phyloP scores from a whole-genome alignment of 2,797 vertebrate species.

The Periophthalmus magnuspinnatus region DNA sequence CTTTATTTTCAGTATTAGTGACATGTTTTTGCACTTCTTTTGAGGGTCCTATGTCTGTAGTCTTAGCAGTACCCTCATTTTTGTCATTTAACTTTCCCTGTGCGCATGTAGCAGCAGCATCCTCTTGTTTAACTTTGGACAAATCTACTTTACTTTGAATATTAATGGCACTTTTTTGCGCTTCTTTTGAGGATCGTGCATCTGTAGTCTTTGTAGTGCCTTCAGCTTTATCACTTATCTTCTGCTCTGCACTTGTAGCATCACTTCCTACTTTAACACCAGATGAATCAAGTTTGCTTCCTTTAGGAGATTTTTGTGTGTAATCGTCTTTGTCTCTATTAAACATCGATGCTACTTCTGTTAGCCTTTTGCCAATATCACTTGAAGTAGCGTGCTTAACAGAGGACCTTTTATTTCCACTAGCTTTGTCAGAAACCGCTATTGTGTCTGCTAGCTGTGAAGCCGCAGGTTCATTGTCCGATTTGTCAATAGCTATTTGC shows the following conservation, averaged over 20 bases:
- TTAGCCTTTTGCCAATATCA: not conserved
- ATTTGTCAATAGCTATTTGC: not conserved
- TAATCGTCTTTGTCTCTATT: not conserved
- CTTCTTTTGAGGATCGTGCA: not conserved
- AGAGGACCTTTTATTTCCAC: not conserved
- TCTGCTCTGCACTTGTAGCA: not conserved
- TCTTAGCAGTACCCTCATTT: too few species aligned
- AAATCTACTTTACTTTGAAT: slow-evolving; percentile 39
- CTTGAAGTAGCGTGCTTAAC: not conserved
- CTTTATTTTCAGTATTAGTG: not conserved
- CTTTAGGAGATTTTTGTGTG: not conserved
- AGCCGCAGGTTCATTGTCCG: not conserved
- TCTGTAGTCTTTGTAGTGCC: not conserved
- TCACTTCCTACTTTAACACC: not conserved
- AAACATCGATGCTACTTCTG: not conserved
- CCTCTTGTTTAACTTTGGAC: slow-evolving; percentile 20
- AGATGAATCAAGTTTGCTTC: not conserved
- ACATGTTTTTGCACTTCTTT: slow-evolving; percentile 17
- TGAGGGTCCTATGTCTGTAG: too few species aligned
- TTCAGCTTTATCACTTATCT: not conserved
- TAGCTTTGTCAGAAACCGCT: not conserved
- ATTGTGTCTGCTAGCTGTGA: not conserved
- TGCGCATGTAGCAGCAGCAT: slow-evolving; percentile 1
- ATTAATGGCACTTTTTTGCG: not conserved
- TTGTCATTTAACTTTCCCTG: not conserved